A percentile compares a stretch with the other conserved stretches of the same genome.
Conservation (phyloP, 2,113 vertebrate genomes). For the Pangasianodon hypophthalmus region DNA sequence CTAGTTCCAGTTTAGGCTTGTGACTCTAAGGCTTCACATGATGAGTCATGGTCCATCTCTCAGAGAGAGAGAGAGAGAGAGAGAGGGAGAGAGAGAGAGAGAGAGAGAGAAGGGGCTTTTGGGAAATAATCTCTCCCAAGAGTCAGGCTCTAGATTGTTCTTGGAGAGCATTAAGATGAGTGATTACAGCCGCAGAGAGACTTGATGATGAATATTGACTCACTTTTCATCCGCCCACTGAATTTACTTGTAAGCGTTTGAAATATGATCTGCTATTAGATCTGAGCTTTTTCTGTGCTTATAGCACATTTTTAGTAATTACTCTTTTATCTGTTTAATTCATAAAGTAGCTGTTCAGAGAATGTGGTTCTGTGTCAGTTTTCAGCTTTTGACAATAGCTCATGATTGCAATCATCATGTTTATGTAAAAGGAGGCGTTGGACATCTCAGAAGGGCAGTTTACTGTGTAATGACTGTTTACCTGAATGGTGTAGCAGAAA, state of each 20-base stretch:
- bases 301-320: background rate
- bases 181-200: slow-evolving; percentile 7
- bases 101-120: background rate
- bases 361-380: background rate
- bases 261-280: slow-evolving; percentile 4
- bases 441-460: background rate
- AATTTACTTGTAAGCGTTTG: slow-evolving; percentile 10
- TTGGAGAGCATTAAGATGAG: slow-evolving; percentile 15
- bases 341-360: background rate
- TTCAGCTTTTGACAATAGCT: background rate
- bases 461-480: background rate
- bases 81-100: background rate
- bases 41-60: slow-evolving; percentile 17
- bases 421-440: background rate
- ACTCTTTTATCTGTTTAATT: background rate
- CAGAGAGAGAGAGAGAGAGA: background rate
- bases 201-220: slow-evolving; percentile 1
- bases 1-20: slow-evolving; percentile 40
- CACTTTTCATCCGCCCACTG: background rate
- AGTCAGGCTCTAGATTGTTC: background rate
- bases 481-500: background rate
- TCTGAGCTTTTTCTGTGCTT: background rate
- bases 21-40: slow-evolving; percentile 35
- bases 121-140: background rate
- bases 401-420: background rate